Base-by-base conservation (phyloP, 2,113 vertebrate species). In the Mungos mungo region DNA sequence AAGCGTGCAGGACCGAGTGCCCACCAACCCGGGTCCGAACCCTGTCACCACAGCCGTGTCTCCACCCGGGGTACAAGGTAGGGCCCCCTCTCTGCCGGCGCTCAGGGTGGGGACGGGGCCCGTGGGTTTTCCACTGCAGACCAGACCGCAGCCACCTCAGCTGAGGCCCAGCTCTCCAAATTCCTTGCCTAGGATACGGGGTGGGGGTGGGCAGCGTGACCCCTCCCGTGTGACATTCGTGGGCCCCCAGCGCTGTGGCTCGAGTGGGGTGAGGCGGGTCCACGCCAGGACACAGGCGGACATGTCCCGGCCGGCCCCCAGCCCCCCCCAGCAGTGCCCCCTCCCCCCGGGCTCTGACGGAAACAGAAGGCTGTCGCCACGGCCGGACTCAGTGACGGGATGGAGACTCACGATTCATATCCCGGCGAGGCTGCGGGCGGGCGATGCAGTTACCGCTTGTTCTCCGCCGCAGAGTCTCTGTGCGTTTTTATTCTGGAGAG, bases 21-120 rank as follows among this genome's bases (percentile, higher is more conserved):
- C 99, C 27, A 71, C 95, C 50, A 99, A 99, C 98, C 99, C 99
- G 87, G 99, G 99, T 98, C 98, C 87, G 98, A 97, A 77, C 97
- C 97, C 15, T 98, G 95, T 65, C 7, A 0, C 88, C 98, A 1
- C 98, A 98, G 21, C 99, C 99, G 41, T 99, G 99, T 31, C 11
- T 97, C 54, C 98, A 99, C 97, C 98, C 99, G 1, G 94, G 99
- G 98, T 77, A 98, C 25, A 98, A 99, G 98, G 99, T 99, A 63
- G 97, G 93, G 82, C 72, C 87, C 15, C 23, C 13, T 74, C 77
- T 84, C 29, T 3, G n/a, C 18, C 15, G 2, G 41, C 11, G 13
- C n/a, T 52, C 87, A 72, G 71, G 54, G 38, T 21, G 25, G 45
- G 45, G 76, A 7, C 23, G n/a, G 18, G 60, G 57, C n/a, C 45